These are phyloP conservation scores for Dendroctonus ponderosae DNA, from an alignment of 1,140 invertebrate species.

Conservation along the genomic window DNA sequence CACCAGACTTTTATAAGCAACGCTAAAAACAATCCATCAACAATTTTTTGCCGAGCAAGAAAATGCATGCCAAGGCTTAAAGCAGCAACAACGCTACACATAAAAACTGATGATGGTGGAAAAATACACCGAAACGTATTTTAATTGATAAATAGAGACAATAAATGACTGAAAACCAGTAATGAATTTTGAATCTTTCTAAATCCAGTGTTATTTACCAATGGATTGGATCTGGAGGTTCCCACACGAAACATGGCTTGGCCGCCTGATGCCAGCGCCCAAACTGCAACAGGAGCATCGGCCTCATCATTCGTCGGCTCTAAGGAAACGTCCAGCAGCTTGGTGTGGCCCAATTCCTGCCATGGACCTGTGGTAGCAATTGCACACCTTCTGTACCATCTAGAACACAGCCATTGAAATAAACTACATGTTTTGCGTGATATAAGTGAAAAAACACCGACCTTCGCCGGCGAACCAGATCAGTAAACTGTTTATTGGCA, in stretches of 20 bases:
- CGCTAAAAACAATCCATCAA: too few species aligned
- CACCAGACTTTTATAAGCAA: too few species aligned
- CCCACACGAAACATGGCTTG: slow-evolving; percentile 78
- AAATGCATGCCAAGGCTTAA: too few species aligned
- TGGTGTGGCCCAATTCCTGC: slow-evolving; percentile 80
- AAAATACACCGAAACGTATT: too few species aligned
- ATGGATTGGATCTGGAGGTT: slow-evolving; percentile 61
- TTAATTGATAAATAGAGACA: too few species aligned
- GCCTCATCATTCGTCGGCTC: slow-evolving; percentile 51
- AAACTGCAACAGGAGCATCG: slow-evolving; percentile 58
- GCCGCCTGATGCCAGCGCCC: slow-evolving; percentile 75
- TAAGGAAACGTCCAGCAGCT: slow-evolving; percentile 76
- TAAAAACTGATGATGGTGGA: too few species aligned
- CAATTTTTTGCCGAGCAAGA: too few species aligned
- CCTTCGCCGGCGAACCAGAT: slow-evolving; percentile 76
- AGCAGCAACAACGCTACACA: too few species aligned
- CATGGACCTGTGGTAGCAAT: slow-evolving; percentile 83
- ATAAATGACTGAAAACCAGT: too few species aligned
- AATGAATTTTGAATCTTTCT: too few species aligned
- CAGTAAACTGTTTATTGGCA: slow-evolving; percentile 79
- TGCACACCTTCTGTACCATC: slow-evolving; percentile 65
- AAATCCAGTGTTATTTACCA: slow-evolving; percentile 31
- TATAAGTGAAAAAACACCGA: not conserved
- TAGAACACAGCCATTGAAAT: not conserved
- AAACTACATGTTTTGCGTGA: not conserved